Evolutionary conservation across 2,797 vertebrate species (phyloP).

Genomic region (Myripristis jacobus): DNA sequence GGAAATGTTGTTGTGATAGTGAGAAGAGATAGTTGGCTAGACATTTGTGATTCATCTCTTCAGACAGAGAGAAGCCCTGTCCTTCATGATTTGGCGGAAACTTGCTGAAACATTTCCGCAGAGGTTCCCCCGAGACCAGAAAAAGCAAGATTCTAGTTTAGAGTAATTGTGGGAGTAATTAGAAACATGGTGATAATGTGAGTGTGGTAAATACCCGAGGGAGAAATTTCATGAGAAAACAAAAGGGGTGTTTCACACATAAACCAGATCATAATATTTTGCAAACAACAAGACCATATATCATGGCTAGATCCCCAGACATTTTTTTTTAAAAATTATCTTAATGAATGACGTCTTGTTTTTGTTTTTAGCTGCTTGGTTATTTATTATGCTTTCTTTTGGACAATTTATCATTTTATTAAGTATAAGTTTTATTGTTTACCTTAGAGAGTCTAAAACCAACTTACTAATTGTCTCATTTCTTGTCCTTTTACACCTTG

Average conservation of each 20-base stretch:
- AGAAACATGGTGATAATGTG: not conserved
- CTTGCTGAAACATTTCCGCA: constrained; percentile 42
- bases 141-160: constrained; percentile 28
- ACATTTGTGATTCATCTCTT: constrained; percentile 51
- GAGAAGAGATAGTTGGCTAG: constrained; percentile 12
- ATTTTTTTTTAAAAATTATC: too few relatives aligned
- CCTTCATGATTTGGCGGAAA: constrained; percentile 29
- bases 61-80: not conserved
- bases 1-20: constrained; percentile 18
- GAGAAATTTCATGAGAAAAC: constrained; percentile 6
- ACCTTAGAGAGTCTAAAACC: too few relatives aligned
- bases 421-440: too few relatives aligned
- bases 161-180: constrained; percentile 41
- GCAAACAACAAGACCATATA: not conserved
- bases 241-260: not conserved
- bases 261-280: not conserved
- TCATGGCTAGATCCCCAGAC: not conserved
- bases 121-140: constrained; percentile 27
- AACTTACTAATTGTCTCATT: too few relatives aligned
- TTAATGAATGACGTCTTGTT: too few relatives aligned
- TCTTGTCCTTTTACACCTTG: too few relatives aligned
- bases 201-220: constrained; percentile 25
- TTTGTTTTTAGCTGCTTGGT: too few relatives aligned
- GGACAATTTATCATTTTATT: too few relatives aligned
- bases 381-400: too few relatives aligned